Conservation (phyloP, 2,888 invertebrate species). For the Lordiphosa andalusiaca region DNA sequence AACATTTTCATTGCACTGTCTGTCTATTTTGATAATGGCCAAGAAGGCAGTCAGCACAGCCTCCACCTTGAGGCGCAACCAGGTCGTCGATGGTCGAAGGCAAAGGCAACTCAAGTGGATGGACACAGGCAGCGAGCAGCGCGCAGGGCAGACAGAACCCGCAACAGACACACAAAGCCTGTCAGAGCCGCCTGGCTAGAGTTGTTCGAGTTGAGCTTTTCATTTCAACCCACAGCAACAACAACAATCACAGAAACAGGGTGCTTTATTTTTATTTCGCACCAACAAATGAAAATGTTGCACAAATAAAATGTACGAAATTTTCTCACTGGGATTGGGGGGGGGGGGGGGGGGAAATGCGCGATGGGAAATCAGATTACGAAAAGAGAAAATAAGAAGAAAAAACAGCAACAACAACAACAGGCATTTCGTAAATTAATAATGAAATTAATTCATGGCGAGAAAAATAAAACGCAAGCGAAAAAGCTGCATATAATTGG, state of each 20-base stretch:
- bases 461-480: no score
- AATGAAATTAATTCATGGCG: constrained; percentile 44
- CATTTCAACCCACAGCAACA: constrained; percentile 20
- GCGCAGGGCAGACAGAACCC: neutral
- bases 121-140: constrained; percentile 13
- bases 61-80: constrained; percentile 19
- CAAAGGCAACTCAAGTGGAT: constrained; percentile 10
- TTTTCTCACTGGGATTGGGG: constrained; percentile 36
- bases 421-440: constrained; percentile 50
- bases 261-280: constrained; percentile 10
- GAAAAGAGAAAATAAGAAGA: constrained; percentile 4
- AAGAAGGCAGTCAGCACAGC: constrained; percentile 10
- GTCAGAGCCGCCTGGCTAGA: constrained; percentile 23
- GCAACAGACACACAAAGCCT: constrained; percentile 13
- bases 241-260: constrained; percentile 8
- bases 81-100: neutral
- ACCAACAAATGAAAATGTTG: constrained; percentile 52
- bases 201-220: constrained; percentile 21
- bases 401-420: constrained; percentile 2
- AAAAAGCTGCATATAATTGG: constrained; percentile 1
- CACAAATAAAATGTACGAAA: constrained; percentile 50
- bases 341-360: constrained; percentile 28
- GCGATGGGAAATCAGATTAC: constrained; percentile 12
- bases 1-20: constrained; percentile 20
- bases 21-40: constrained; percentile 34